These are phyloP conservation scores for Gibbula magus DNA, from an alignment of 2,888 invertebrate genomes.

Conservation along the genomic window DNA sequence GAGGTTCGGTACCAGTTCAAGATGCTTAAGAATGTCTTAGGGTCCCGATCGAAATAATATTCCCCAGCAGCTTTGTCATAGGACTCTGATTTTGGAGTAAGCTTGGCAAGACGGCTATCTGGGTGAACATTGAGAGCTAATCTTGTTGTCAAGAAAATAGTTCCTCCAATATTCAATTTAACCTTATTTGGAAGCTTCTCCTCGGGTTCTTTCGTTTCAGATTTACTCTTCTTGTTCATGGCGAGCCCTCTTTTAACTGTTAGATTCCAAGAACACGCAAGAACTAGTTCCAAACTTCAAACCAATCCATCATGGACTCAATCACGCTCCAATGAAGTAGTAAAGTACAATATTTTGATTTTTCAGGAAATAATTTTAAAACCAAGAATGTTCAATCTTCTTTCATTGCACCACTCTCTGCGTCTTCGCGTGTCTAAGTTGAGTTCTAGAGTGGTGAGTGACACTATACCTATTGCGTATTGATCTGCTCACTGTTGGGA, in stretches of 20 bases:
- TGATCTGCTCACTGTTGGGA: too few relatives aligned
- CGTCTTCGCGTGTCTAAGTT: too few relatives aligned
- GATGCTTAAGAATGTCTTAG: constrained; percentile 44
- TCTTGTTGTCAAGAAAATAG: constrained; percentile 16
- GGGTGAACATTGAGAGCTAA: constrained; percentile 24
- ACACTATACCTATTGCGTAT: too few relatives aligned
- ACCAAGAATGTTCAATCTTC: too few relatives aligned
- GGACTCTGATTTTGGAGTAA: not conserved
- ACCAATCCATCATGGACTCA: not conserved
- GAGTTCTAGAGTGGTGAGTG: too few relatives aligned
- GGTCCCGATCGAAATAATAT: constrained; percentile 52
- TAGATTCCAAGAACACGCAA: not conserved
- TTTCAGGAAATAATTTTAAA: too few relatives aligned
- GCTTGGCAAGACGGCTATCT: not conserved
- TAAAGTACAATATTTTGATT: too few relatives aligned
- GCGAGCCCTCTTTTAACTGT: not conserved
- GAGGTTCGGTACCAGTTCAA: constrained; percentile 47
- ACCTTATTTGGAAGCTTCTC: constrained; percentile 14
- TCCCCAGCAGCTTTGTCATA: not conserved
- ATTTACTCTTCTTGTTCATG: not conserved
- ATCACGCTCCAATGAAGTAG: not conserved
- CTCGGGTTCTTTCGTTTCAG: not conserved
- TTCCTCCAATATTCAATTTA: constrained; percentile 27
- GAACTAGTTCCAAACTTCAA: not conserved
- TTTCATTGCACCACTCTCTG: too few relatives aligned